Percentiles rank a stretch among this genome's conserved stretches.
Conservation (phyloP, 2,888 invertebrate species). For the Brenthis ino region DNA sequence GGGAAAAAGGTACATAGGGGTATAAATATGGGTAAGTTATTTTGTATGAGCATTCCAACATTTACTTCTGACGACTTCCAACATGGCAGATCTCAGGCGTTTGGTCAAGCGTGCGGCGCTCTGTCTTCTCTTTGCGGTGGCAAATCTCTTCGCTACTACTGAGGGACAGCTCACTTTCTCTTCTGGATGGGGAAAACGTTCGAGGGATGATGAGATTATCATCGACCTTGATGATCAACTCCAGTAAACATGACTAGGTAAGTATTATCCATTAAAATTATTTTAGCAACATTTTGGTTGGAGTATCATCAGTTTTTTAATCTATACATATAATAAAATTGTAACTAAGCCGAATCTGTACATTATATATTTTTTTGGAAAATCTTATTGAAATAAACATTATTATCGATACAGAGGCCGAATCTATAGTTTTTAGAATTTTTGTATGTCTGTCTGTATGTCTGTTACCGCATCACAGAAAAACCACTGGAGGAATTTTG, state of each 20-base stretch:
- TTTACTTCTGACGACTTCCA: background rate
- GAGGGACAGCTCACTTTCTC: constrained; percentile 82
- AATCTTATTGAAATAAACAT: too few species aligned
- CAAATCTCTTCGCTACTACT: constrained; percentile 48
- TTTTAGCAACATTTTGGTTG: background rate
- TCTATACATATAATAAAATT: too few species aligned
- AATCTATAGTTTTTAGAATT: too few species aligned
- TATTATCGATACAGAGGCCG: too few species aligned
- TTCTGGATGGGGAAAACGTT: constrained; percentile 81
- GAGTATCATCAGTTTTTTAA: too few species aligned
- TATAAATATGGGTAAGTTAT: constrained; percentile 45
- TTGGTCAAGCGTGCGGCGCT: constrained; percentile 38
- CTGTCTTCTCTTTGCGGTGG: constrained; percentile 46
- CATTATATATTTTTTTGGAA: too few species aligned
- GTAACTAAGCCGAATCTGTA: too few species aligned
- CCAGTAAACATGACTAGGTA: constrained; percentile 20
- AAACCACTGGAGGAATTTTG: too few species aligned
- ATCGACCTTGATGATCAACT: constrained; percentile 42
- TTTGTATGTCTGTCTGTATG: too few species aligned
- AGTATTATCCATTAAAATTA: background rate
- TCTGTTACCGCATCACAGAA: too few species aligned
- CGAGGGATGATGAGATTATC: constrained; percentile 44
- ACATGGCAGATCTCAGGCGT: constrained; percentile 41
- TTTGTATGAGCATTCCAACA: constrained; percentile 22
- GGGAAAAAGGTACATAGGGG: constrained; percentile 10